Conservation (phyloP, 2,113 vertebrate genomes). For the rabbit (Oryctolagus cuniculus) region mOryCun1.1 NC_091438.1:11676501-11677000, state of each 20-base stretch:
- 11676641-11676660: not conserved
- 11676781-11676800: rapidly evolving
- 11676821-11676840: rapidly evolving
- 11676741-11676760: not conserved
- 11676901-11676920: not conserved
- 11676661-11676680: not conserved
- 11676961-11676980: not conserved
- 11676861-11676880: not conserved
- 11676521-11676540: rapidly evolving
- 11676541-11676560: not conserved
- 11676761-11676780: not conserved
- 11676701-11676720: rapidly evolving
- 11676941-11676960: too few species aligned
- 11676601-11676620: not conserved
- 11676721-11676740: not conserved
- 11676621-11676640: not conserved
- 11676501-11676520: rapidly evolving
- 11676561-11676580: too few species aligned
- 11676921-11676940: not conserved
- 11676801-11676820: rapidly evolving
- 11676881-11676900: not conserved
- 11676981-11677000: slow-evolving; percentile 5
- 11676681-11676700: not conserved
- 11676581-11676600: not conserved
- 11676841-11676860: not conserved